Percentiles rank a stretch among this genome's conserved stretches.
These are phyloP conservation scores for Choristoneura fumiferana DNA, from an alignment of 1,140 invertebrate genomes.

Conservation along the genomic window DNA sequence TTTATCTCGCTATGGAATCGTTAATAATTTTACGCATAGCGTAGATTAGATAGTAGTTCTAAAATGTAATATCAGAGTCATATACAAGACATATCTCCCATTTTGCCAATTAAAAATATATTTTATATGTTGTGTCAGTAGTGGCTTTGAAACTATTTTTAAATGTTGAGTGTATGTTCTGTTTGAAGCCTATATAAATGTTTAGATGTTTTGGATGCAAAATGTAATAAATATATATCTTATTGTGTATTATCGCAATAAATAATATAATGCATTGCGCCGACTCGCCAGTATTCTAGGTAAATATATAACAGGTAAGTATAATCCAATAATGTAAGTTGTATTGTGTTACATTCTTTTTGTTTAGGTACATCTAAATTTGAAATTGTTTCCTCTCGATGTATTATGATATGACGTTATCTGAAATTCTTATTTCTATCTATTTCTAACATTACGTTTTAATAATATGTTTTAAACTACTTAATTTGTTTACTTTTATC, in stretches of 20 bases:
- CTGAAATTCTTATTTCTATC: not conserved
- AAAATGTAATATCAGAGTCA: conserved; percentile 12
- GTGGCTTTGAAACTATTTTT: not conserved
- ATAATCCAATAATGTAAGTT: not conserved
- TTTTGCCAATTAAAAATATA: conserved; percentile 64
- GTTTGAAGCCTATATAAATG: not conserved
- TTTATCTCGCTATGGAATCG: not conserved
- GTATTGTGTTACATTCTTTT: not conserved
- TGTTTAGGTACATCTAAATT: not conserved
- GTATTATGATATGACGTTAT: not conserved
- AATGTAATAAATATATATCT: conserved; percentile 23
- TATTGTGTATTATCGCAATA: conserved; percentile 39
- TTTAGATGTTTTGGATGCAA: not conserved
- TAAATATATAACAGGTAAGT: conserved; percentile 7
- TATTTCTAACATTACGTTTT: not conserved
- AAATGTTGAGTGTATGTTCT: not conserved
- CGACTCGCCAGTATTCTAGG: conserved; percentile 14
- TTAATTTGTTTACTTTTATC: not conserved
- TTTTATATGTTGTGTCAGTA: conserved; percentile 19
- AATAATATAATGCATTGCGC: conserved; percentile 22
- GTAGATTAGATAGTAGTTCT: conserved; percentile 13
- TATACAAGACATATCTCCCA: conserved; percentile 66
- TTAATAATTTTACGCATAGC: not conserved
- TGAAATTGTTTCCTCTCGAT: not conserved
- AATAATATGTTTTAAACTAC: not conserved